Evolutionary conservation across 2,113 vertebrate genomes (phyloP).

Genomic region (Corvus cornix): DNA sequence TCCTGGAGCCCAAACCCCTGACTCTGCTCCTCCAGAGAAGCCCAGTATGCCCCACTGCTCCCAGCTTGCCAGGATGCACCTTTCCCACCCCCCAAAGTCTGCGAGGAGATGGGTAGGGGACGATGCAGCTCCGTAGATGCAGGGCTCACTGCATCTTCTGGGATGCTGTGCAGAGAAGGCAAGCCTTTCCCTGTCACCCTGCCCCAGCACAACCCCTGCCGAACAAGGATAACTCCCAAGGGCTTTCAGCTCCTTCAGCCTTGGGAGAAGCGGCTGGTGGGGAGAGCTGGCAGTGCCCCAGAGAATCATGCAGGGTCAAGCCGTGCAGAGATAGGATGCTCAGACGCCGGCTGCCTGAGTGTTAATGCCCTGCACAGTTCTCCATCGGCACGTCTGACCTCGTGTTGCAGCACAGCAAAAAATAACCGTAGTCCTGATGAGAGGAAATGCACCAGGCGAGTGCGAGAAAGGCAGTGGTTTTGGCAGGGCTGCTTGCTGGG

Average conservation of each 20-base stretch:
- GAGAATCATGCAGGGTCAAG: background rate
- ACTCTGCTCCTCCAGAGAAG: background rate
- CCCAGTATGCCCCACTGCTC: fast-evolving
- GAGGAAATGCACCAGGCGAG: conserved; percentile 20
- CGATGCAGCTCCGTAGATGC: background rate
- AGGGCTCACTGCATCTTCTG: background rate
- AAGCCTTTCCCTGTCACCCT: background rate
- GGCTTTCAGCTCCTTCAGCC: background rate
- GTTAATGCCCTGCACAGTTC: background rate
- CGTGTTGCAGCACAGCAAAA: conserved; percentile 46
- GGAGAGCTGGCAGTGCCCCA: background rate
- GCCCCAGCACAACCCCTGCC: background rate
- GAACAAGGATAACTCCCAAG: background rate
- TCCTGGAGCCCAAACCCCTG: background rate
- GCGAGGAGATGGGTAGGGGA: fast-evolving
- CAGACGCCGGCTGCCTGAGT: background rate
- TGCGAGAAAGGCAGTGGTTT: conserved; percentile 15
- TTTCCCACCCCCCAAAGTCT: background rate
- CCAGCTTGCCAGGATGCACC: fast-evolving
- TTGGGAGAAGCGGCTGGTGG: background rate
- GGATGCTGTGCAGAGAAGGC: background rate
- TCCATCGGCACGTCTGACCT: background rate
- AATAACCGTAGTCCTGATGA: background rate
- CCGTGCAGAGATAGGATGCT: background rate
- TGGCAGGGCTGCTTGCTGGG: background rate